A percentile compares a stretch with the other conserved stretches of the same genome.
These are phyloP conservation scores for Trematomus bernacchii DNA, from an alignment of 2,797 vertebrate genomes.

Conservation along the genomic window DNA sequence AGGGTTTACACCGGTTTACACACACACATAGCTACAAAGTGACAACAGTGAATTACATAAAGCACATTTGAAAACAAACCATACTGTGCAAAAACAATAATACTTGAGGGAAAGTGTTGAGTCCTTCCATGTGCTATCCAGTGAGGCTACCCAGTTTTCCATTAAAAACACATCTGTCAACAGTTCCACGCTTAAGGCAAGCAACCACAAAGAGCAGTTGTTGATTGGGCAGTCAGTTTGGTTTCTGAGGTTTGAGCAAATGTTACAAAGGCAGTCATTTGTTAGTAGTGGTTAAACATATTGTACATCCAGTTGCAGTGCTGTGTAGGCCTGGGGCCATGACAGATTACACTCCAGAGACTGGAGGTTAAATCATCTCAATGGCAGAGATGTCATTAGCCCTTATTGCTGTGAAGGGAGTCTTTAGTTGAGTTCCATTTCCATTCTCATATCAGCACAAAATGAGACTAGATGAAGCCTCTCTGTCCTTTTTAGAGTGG, in stretches of 20 bases:
- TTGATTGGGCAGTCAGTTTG: constrained; percentile 23
- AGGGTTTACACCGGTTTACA: background rate
- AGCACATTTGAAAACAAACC: constrained; percentile 26
- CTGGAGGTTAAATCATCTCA: constrained; percentile 26
- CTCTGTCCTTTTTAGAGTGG: background rate
- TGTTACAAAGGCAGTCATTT: constrained; percentile 9
- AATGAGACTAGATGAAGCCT: constrained; percentile 5
- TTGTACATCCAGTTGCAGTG: constrained; percentile 16
- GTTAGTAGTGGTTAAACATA: background rate
- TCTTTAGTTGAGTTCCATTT: constrained; percentile 32
- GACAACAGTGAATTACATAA: constrained; percentile 26
- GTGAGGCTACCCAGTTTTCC: constrained; percentile 32
- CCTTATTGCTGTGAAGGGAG: constrained; percentile 5
- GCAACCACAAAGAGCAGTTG: background rate
- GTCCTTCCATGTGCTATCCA: constrained; percentile 25
- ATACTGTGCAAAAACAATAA: constrained; percentile 34
- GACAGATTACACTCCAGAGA: constrained; percentile 7
- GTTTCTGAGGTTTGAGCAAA: constrained; percentile 17
- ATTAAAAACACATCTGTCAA: constrained; percentile 1
- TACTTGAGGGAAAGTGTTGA: background rate
- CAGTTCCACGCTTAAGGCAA: constrained; percentile 3
- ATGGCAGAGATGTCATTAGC: constrained; percentile 19
- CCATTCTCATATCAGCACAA: constrained; percentile 11
- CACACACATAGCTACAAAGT: constrained; percentile 25
- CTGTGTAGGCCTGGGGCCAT: background rate